Base-by-base conservation (phyloP, 2,888 invertebrate genomes). In the Coenonympha arcania region DNA sequence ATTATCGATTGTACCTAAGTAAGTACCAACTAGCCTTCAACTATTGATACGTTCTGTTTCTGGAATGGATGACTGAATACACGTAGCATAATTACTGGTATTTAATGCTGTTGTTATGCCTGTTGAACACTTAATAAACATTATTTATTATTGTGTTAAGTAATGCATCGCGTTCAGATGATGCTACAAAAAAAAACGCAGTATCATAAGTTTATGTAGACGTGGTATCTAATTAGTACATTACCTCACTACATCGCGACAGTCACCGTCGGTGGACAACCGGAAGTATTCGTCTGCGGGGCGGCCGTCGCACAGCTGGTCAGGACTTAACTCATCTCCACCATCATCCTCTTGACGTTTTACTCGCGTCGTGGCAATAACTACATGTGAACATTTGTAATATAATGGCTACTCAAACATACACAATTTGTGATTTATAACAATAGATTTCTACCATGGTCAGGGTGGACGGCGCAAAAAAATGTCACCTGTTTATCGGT, bases 241-340 rank as follows among this genome's bases (percentile, higher is more conserved):
- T 88, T 88, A 95, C 94, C 96, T 95, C 71, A 96, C 95, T 62
- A 96, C 96, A 79, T 96, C 96, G 65, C 96, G 90, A 82, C 96
- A 96, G 82, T 96, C 96, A 57, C 93, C 92, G 19, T 94, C 94
- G 44, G 91, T 90, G 60, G 90, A 88, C 63, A 95, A 87, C 60
- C 96, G 90, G 89, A 96, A 96, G 87, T 95, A 96, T 81, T 96
- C 96, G 70, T 95, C 95, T 13, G 93, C 94, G 3, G 95, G 94
- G 64, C 96, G 89, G 68, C 94, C 93, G 60, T 93, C 91, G 79
- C 96, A 96, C 44, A 95, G 89, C 77, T 95, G 93, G 67, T 96
- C 95, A 3, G 95, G 87, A 59, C 82, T 91, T 50, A 83, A 81
- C 2, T 91, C 91, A n/a, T 84, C 86, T 50, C 88, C 89, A 16